phyloP scores from a whole-genome alignment of 2,888 invertebrate species.

The Heliconius ismenius region DNA sequence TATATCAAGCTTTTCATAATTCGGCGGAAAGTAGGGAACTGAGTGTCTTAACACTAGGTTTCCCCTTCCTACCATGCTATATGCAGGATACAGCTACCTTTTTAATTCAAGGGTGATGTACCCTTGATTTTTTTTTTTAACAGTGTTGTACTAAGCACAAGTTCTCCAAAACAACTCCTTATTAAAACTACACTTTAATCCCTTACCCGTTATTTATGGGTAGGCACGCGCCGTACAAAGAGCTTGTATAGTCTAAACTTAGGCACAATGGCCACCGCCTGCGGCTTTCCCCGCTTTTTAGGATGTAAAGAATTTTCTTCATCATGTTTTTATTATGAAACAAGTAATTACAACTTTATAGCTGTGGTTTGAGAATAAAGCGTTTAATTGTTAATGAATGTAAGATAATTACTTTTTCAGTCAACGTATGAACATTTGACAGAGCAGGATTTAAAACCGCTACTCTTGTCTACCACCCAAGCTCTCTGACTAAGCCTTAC shows the following conservation, averaged over 20 bases:
- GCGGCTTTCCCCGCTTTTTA: conserved; percentile 1
- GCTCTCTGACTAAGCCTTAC: too few relatives aligned
- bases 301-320: neutral
- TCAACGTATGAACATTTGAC: too few relatives aligned
- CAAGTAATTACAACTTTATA: neutral
- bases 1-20: neutral
- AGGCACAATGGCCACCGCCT: conserved; percentile 14
- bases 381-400: neutral
- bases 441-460: too few relatives aligned
- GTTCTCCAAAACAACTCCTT: neutral
- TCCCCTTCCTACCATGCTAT: neutral
- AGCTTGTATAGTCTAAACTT: neutral
- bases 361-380: neutral
- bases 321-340: conserved; percentile 2
- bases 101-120: too few relatives aligned
- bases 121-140: too few relatives aligned
- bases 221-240: conserved; percentile 21
- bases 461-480: too few relatives aligned
- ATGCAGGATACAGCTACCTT: neutral
- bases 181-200: conserved; percentile 25
- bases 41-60: neutral
- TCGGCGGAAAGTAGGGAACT: neutral
- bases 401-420: too few relatives aligned
- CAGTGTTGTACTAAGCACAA: neutral
- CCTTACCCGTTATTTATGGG: conserved; percentile 13